These are phyloP conservation scores for Hylaea fasciaria DNA, from an alignment of 2,888 invertebrate species.

Conservation along the genomic window DNA sequence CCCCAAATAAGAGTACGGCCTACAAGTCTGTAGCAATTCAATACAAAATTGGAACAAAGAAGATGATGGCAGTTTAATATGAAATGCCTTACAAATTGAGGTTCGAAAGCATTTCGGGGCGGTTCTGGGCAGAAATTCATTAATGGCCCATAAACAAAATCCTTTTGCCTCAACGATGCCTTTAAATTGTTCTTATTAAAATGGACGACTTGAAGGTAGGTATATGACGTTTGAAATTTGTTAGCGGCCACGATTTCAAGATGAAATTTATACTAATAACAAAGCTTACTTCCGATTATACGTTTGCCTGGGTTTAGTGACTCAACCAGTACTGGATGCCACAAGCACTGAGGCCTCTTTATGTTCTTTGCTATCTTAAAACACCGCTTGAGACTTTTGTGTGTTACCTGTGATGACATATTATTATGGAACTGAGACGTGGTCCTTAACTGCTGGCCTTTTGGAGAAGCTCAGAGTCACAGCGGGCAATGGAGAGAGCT, in stretches of 20 bases:
- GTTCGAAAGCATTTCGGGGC: constrained; percentile 56
- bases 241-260: neutral
- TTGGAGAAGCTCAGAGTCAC: too few relatives aligned
- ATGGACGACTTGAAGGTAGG: constrained; percentile 42
- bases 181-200: constrained; percentile 53
- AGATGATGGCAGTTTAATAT: constrained; percentile 50
- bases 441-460: too few relatives aligned
- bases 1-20: constrained; percentile 4
- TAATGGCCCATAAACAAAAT: constrained; percentile 72
- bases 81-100: constrained; percentile 64
- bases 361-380: too few relatives aligned
- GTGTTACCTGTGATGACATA: too few relatives aligned
- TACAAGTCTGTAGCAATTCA: constrained; percentile 18
- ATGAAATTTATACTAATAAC: neutral
- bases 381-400: too few relatives aligned
- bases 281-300: too few relatives aligned
- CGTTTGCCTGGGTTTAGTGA: too few relatives aligned
- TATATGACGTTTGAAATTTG: constrained; percentile 35
- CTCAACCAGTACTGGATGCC: too few relatives aligned
- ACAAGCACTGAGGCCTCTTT: too few relatives aligned
- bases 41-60: constrained; percentile 29
- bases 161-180: constrained; percentile 52
- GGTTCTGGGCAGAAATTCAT: constrained; percentile 66
- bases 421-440: too few relatives aligned
- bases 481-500: too few relatives aligned